Evolutionary conservation across 1,140 invertebrate species (phyloP).

Genomic region (Vollenhovia emeryi): DNA sequence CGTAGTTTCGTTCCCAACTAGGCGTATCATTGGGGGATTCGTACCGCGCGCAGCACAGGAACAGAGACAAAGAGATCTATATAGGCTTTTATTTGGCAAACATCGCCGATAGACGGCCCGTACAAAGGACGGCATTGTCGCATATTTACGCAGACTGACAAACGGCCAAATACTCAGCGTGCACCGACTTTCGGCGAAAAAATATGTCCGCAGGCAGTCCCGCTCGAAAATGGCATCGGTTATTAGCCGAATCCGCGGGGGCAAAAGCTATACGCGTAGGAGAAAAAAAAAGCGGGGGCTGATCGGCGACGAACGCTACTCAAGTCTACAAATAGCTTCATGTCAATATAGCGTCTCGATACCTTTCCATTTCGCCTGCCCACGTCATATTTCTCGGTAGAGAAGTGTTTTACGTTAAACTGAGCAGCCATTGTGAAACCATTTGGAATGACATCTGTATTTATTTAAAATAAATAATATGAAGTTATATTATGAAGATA

Average conservation of each 20-base stretch:
- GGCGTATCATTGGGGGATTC: slow-evolving; percentile 73
- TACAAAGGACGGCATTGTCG: slow-evolving; percentile 74
- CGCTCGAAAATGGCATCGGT: slow-evolving; percentile 30
- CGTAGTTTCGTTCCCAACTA: slow-evolving; percentile 75
- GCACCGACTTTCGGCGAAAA: slow-evolving; percentile 62
- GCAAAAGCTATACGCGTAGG: background rate
- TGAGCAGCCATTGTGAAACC: background rate
- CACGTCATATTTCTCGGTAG: background rate
- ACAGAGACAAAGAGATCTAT: slow-evolving; percentile 73
- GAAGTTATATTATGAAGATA: background rate
- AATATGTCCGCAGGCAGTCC: slow-evolving; percentile 46
- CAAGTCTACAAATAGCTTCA: slow-evolving; percentile 4
- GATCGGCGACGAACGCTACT: background rate
- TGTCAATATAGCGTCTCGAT: background rate
- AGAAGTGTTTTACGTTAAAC: background rate
- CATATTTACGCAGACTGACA: slow-evolving; percentile 74
- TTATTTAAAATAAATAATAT: background rate
- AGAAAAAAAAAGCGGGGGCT: slow-evolving; percentile 1
- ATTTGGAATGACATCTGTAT: background rate
- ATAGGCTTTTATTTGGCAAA: slow-evolving; percentile 77
- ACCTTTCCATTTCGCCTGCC: background rate
- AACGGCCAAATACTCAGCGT: slow-evolving; percentile 71
- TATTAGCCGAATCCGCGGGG: slow-evolving; percentile 37
- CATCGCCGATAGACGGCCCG: slow-evolving; percentile 71
- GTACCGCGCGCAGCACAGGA: slow-evolving; percentile 53